These are phyloP conservation scores for Samia ricini DNA, from an alignment of 1,140 invertebrate species.

Conservation along the genomic window DNA sequence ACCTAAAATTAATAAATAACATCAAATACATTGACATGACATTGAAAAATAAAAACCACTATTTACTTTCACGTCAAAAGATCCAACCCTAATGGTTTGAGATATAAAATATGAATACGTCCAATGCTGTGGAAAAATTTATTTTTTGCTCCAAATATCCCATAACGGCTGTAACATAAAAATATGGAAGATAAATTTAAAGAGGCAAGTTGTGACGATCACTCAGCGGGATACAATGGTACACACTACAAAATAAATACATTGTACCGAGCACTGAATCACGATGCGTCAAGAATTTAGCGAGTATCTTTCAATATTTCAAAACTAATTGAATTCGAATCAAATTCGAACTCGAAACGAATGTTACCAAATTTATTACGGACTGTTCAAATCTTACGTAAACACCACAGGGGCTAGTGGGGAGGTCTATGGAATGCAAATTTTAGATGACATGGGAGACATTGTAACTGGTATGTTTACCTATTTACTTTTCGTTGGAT, in stretches of 20 bases:
- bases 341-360: too few relatives aligned
- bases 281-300: not conserved
- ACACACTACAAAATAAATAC: constrained; percentile 7
- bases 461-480: too few relatives aligned
- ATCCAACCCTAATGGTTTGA: not conserved
- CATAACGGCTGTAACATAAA: constrained; percentile 50
- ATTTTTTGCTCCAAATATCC: not conserved
- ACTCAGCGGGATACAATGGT: constrained; percentile 44
- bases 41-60: not conserved
- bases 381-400: too few relatives aligned
- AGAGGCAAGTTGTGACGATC: constrained; percentile 46
- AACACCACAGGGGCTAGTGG: too few relatives aligned
- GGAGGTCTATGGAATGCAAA: too few relatives aligned
- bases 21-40: not conserved
- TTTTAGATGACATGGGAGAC: too few relatives aligned
- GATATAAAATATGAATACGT: not conserved
- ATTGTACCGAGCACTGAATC: constrained; percentile 8
- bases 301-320: not conserved
- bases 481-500: too few relatives aligned
- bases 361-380: too few relatives aligned
- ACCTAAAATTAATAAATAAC: too few relatives aligned
- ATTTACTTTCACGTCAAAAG: not conserved
- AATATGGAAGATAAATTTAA: constrained; percentile 51
- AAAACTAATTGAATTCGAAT: not conserved
- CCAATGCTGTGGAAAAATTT: not conserved